Evolutionary conservation across 2,113 vertebrate species (phyloP).

Genomic region (Pomatostomus ruficeps): DNA sequence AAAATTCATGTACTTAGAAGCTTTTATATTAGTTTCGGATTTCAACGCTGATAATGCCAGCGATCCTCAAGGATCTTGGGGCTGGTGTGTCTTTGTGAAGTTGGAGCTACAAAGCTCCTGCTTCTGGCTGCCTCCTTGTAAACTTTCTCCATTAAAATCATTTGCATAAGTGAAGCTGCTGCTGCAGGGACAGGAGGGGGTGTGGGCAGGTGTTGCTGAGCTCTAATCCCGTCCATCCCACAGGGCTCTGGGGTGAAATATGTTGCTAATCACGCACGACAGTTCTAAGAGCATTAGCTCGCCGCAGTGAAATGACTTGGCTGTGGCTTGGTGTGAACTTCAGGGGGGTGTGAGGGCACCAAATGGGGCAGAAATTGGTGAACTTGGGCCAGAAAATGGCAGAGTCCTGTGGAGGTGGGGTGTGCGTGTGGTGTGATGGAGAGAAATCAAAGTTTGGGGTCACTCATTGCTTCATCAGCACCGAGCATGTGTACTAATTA

Average conservation of each 20-base stretch:
- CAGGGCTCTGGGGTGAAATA: not conserved
- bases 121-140: not conserved
- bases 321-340: not conserved
- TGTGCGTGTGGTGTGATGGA: not conserved
- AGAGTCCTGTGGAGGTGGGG: not conserved
- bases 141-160: not conserved
- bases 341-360: not conserved
- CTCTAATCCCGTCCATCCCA: not conserved
- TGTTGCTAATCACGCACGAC: not conserved
- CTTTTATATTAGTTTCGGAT: slow-evolving; percentile 23
- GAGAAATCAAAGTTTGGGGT: not conserved
- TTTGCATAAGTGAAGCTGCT: not conserved
- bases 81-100: not conserved
- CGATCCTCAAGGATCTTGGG: not conserved
- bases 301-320: not conserved
- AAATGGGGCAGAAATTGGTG: not conserved
- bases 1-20: slow-evolving; percentile 17
- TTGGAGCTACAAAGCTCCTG: fast-evolving
- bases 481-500: fast-evolving
- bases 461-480: not conserved
- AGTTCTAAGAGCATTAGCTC: not conserved
- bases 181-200: not conserved
- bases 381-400: not conserved
- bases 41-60: not conserved
- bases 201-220: not conserved